Evolutionary conservation across 1,140 invertebrate species (phyloP).

Genomic region (Laupala kohalensis): DNA sequence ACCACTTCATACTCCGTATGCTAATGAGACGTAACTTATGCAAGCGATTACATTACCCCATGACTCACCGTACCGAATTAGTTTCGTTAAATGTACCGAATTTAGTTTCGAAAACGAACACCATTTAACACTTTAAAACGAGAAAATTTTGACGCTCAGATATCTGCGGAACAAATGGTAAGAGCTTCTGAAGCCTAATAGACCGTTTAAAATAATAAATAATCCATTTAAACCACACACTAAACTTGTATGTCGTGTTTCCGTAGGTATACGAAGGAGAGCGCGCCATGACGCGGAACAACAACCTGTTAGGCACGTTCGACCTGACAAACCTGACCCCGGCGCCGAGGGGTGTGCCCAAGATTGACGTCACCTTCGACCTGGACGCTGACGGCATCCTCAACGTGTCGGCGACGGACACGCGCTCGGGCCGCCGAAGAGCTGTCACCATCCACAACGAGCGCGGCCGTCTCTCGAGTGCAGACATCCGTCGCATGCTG

Average conservation of each 20-base stretch:
- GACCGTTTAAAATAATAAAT: too few species aligned
- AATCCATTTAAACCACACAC: too few species aligned
- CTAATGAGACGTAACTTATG: too few species aligned
- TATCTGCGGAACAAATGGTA: too few species aligned
- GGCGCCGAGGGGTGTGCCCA: conserved; percentile 44
- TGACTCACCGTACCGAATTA: too few species aligned
- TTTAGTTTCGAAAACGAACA: too few species aligned
- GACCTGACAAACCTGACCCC: conserved; percentile 60
- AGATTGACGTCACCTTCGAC: conserved; percentile 60
- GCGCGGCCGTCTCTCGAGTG: conserved; percentile 77
- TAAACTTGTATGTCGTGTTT: conserved; percentile 54
- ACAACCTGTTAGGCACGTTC: conserved; percentile 69
- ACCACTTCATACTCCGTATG: too few species aligned
- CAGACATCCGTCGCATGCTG: conserved; percentile 87
- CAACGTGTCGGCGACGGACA: conserved; percentile 65
- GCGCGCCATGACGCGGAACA: conserved; percentile 49
- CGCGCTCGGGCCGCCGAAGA: conserved; percentile 59
- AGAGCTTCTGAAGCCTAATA: too few species aligned
- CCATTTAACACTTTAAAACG: too few species aligned
- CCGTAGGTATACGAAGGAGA: conserved; percentile 51
- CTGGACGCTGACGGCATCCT: conserved; percentile 69
- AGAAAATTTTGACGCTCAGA: too few species aligned
- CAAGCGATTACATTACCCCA: too few species aligned
- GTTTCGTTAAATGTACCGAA: too few species aligned
- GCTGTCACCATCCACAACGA: conserved; percentile 84